These are phyloP conservation scores for Megalops atlanticus DNA, from an alignment of 2,113 vertebrate genomes.

Conservation along the genomic window DNA sequence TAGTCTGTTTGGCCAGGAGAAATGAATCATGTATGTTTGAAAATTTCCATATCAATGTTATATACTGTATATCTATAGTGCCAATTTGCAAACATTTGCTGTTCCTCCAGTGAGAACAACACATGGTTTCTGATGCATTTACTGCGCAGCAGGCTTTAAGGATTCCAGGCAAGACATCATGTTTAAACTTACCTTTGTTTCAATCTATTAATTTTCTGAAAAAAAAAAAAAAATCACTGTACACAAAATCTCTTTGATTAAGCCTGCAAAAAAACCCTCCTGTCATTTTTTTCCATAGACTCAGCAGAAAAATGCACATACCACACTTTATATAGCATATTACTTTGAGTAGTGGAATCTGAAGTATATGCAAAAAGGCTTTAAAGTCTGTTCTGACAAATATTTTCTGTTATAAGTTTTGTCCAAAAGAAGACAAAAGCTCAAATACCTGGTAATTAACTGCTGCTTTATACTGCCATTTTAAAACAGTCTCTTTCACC, in stretches of 20 bases:
- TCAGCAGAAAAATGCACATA: too few relatives aligned
- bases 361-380: too few relatives aligned
- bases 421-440: neutral
- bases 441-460: neutral
- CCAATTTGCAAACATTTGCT: neutral
- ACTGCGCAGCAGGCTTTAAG: neutral
- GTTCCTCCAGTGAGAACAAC: neutral
- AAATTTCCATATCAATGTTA: neutral
- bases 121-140: neutral
- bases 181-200: too few relatives aligned
- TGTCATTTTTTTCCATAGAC: too few relatives aligned
- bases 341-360: too few relatives aligned
- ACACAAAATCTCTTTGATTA: too few relatives aligned
- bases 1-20: neutral
- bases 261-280: too few relatives aligned
- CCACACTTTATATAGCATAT: too few relatives aligned
- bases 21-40: neutral
- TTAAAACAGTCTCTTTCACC: conserved; percentile 1
- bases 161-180: neutral
- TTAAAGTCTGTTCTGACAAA: too few relatives aligned
- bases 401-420: neutral
- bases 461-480: neutral
- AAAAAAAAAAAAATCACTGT: neutral
- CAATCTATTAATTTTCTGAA: too few relatives aligned
- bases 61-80: too few relatives aligned